phyloP scores from a whole-genome alignment of 2,797 vertebrate genomes.

The Eleutherodactylus coqui region DNA sequence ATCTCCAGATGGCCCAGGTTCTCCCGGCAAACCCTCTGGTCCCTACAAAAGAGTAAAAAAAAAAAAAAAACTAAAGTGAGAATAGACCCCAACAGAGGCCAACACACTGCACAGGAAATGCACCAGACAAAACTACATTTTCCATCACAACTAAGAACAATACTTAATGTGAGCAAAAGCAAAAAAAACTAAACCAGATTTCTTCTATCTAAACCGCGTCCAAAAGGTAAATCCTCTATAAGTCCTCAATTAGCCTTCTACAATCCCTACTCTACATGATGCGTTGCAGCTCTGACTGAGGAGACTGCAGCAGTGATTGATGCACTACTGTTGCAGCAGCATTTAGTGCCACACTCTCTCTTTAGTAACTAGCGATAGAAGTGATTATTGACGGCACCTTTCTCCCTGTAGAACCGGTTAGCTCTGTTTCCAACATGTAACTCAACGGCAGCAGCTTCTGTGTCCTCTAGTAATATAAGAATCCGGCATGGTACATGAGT shows the following conservation, averaged over 20 bases:
- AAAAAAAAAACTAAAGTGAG: constrained; percentile 2
- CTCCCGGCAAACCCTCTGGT: constrained; percentile 83
- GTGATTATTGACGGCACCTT: background rate
- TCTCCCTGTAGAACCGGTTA: background rate
- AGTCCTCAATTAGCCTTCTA: background rate
- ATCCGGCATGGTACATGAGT: constrained; percentile 9
- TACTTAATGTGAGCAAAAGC: background rate
- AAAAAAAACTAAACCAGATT: constrained; percentile 23
- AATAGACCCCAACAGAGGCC: background rate
- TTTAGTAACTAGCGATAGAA: too few relatives aligned
- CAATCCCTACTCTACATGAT: background rate
- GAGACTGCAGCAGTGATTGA: background rate
- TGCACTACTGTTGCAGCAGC: background rate
- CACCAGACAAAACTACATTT: constrained; percentile 13
- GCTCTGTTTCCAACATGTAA: background rate
- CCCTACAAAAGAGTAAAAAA: constrained; percentile 74
- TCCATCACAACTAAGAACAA: background rate
- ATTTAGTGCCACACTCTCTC: background rate
- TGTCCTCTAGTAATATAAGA: constrained; percentile 35
- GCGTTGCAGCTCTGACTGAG: background rate
- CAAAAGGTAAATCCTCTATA: background rate
- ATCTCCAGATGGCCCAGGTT: constrained; percentile 82
- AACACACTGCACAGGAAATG: background rate
- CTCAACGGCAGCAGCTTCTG: constrained; percentile 4
- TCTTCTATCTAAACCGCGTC: background rate